Evolutionary conservation across 2,888 invertebrate species (phyloP).

Genomic region (Campoplex capitator): DNA sequence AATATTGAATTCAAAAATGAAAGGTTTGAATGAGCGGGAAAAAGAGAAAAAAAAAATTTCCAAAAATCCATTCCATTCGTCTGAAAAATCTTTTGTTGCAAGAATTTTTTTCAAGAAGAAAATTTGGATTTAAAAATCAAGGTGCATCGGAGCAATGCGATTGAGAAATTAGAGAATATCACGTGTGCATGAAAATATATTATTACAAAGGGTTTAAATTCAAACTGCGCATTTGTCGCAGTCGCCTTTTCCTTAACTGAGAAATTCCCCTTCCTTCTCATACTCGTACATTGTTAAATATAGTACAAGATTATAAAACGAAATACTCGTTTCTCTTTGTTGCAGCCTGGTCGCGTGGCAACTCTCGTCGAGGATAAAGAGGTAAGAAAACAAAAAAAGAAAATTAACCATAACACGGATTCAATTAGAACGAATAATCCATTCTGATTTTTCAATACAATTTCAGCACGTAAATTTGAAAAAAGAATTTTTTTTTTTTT

Average conservation of each 20-base stretch:
- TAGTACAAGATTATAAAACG: constrained; percentile 16
- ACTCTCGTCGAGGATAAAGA: constrained; percentile 92
- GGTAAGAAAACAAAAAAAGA: constrained; percentile 86
- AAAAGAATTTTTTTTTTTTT: too few relatives aligned
- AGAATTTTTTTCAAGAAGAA: not conserved
- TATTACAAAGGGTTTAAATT: constrained; percentile 7
- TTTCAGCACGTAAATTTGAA: too few relatives aligned
- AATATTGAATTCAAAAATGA: not conserved
- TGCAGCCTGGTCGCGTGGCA: constrained; percentile 96
- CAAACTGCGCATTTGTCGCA: constrained; percentile 26
- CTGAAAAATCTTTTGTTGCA: not conserved
- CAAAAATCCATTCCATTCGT: not conserved
- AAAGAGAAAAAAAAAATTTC: not conserved
- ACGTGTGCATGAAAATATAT: constrained; percentile 22
- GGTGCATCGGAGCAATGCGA: not conserved
- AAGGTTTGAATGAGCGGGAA: not conserved
- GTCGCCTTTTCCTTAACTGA: not conserved
- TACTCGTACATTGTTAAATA: constrained; percentile 4
- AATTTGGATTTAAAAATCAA: not conserved
- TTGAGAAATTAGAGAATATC: not conserved
- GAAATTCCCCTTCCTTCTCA: not conserved
- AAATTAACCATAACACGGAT: not conserved
- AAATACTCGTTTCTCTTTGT: constrained; percentile 52
- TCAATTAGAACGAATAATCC: not conserved
- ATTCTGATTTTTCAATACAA: not conserved